Evolutionary conservation across 2,888 invertebrate species (phyloP), one percentile per base, ranked within the genome.

Genomic region (Falcaria lacertinaria): DNA sequence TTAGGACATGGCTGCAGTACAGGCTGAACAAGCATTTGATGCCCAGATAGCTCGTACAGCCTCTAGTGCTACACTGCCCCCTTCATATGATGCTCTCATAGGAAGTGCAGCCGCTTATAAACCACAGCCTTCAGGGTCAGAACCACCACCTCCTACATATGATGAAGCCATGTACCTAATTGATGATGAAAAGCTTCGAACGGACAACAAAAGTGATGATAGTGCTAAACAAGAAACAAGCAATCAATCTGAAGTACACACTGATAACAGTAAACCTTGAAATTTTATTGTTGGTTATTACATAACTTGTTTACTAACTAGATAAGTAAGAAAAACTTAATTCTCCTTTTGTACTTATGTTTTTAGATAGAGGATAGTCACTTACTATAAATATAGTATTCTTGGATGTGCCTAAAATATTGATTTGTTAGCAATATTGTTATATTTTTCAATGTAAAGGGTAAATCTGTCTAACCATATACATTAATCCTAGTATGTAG

Each of bases 81-180:
- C 92, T 5, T 89, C 92, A 0, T 93, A 93, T 72, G 92, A 93
- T 65, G 89, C 91, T 38, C 81, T 93, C 58, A 85, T 91, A 57
- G 65, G 85, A 39, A 83, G 72, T 60, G 72, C 79, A 39, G 64
- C 81, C 4, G 64, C 75, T 13, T 80, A 73, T 47, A 87, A 88
- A 67, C 85, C 88, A 5, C 83, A 86, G 44, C 72, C 87, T 11
- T 89, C 89, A 34, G 81, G 84, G 43, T 90, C 90, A 13, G 92
- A 91, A 64, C 80, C 89, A 22, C 92, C 92, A 8, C 92, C 92
- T 2, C 92, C 92, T 0, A 90, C 92, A 11, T 92, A 93, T 63
- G 91, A 92, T 60, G 92, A 92, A 84, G 92, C 92, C 0, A 90
- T 91, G 88, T 89, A 86, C 54, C 79, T 90, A 11, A 88, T 90